These are phyloP conservation scores for Halictus rubicundus DNA, from an alignment of 1,140 invertebrate species.

Conservation along the genomic window DNA sequence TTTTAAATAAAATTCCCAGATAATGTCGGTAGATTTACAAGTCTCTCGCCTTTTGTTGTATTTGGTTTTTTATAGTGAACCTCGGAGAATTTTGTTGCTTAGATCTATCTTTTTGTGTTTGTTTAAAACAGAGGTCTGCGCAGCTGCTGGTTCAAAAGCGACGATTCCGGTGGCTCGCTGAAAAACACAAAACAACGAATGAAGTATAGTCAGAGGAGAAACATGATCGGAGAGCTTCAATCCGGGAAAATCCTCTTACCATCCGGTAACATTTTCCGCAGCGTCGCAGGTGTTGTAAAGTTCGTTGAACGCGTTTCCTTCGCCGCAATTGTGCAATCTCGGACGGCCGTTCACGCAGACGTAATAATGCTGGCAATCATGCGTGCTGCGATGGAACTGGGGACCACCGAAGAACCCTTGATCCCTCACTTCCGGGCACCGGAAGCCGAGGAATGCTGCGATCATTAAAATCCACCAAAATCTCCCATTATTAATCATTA, in stretches of 20 bases:
- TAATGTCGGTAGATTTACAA: too few species aligned
- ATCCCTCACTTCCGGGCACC: conserved; percentile 82
- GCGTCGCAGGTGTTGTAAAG: conserved; percentile 87
- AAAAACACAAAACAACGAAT: neutral
- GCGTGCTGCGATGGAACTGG: conserved; percentile 82
- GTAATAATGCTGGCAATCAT: conserved; percentile 90
- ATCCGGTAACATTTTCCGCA: conserved; percentile 88
- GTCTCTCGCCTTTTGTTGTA: too few species aligned
- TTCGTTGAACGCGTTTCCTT: conserved; percentile 91
- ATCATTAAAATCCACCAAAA: neutral
- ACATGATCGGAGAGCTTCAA: too few species aligned
- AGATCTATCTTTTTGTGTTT: neutral
- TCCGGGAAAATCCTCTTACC: conserved; percentile 73
- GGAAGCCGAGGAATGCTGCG: conserved; percentile 85
- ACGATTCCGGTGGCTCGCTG: neutral
- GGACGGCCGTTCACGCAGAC: conserved; percentile 89
- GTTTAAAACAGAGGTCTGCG: neutral
- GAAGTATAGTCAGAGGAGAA: neutral
- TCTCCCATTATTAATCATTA: too few species aligned
- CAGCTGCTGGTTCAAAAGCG: neutral
- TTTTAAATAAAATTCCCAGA: too few species aligned
- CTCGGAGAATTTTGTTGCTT: too few species aligned
- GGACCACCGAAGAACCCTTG: conserved; percentile 79
- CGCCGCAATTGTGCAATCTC: conserved; percentile 86
- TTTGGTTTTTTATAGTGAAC: too few species aligned